phyloP scores from a whole-genome alignment of 2,888 invertebrate genomes.

The Sceliomorpha sp. region DNA sequence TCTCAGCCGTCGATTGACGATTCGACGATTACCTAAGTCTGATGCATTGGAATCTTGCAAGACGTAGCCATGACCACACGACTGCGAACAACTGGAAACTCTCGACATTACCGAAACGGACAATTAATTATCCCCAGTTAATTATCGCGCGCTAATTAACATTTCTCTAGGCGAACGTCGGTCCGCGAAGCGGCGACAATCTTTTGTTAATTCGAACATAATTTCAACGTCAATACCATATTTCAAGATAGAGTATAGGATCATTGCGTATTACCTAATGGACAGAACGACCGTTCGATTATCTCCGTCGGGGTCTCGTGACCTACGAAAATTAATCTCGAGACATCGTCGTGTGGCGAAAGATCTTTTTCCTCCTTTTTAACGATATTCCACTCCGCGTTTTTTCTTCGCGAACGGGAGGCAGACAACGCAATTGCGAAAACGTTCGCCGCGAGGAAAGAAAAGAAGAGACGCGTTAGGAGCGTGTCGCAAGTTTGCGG shows the following conservation, averaged over 20 bases:
- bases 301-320: background rate
- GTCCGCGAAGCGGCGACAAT: no score
- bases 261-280: no score
- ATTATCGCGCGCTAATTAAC: no score
- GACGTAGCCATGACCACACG: background rate
- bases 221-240: no score
- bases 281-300: no score
- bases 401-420: background rate
- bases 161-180: no score
- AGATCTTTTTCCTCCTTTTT: background rate
- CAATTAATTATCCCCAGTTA: no score
- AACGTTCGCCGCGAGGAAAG: conserved; percentile 2
- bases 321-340: background rate
- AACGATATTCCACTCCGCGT: no score
- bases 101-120: no score
- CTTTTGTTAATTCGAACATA: no score
- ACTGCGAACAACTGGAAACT: conserved; percentile 4
- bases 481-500: conserved; percentile 9
- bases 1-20: conserved; percentile 46
- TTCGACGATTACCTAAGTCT: conserved; percentile 18
- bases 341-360: no score
- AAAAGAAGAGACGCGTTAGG: conserved; percentile 3
- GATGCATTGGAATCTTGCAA: conserved; percentile 1
- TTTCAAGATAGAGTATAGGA: no score
- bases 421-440: background rate